Percentiles rank a stretch among this genome's conserved stretches.
These are phyloP conservation scores for Galagoides demidoff DNA, from an alignment of 2,797 vertebrate genomes.

Conservation along the genomic window DNA sequence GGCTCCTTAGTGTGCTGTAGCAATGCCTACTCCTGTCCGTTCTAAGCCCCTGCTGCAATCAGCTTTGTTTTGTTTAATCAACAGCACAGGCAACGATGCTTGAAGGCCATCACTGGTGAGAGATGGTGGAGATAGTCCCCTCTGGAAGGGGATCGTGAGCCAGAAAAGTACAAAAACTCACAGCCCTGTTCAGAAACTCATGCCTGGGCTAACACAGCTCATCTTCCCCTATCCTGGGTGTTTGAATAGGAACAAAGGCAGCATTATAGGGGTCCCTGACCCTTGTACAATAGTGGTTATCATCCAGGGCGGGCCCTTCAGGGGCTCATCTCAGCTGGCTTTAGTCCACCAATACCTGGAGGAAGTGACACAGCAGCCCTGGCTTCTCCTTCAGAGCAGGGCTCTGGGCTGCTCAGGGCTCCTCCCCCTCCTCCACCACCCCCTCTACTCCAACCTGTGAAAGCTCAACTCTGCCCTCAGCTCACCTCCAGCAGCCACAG, in stretches of 20 bases:
- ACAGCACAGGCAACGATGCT: slow-evolving; percentile 85
- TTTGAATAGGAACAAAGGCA: background rate
- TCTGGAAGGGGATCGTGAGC: slow-evolving; percentile 63
- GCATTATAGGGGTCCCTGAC: background rate
- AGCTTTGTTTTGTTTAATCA: slow-evolving; percentile 93
- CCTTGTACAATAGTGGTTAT: background rate
- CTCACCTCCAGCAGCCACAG: background rate
- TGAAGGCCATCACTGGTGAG: slow-evolving; percentile 90
- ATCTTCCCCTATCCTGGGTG: background rate
- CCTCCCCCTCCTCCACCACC: background rate
- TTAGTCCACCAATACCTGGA: background rate
- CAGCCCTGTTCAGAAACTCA: background rate
- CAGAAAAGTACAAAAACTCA: slow-evolving; percentile 84
- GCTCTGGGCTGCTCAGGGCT: background rate
- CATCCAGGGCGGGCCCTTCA: background rate
- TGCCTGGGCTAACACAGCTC: fast-evolving
- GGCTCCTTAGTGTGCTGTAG: slow-evolving; percentile 86
- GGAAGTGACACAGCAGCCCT: background rate
- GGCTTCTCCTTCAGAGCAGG: background rate
- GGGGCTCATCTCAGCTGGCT: fast-evolving
- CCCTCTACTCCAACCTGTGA: background rate
- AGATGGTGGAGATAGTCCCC: slow-evolving; percentile 92
- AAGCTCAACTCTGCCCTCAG: background rate
- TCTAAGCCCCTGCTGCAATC: slow-evolving; percentile 90
- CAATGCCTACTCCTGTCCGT: slow-evolving; percentile 87